Evolutionary conservation across 2,888 invertebrate species (phyloP).

Genomic region (Xestia xanthographa): DNA sequence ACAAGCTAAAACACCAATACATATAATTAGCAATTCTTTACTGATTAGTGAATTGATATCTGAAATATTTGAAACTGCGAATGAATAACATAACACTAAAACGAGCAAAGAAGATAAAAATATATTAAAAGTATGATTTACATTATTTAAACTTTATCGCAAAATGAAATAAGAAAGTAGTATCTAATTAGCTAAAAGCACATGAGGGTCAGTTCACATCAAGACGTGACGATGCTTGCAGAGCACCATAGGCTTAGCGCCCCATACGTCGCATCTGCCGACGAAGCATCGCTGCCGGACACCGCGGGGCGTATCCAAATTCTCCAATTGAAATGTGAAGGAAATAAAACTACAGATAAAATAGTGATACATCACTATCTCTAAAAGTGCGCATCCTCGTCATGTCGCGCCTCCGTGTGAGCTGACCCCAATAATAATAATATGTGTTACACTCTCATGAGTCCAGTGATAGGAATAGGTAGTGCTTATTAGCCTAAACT

Average conservation of each 20-base stretch:
- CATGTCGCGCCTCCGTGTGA: neutral
- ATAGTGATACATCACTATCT: neutral
- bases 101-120: neutral
- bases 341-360: neutral
- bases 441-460: neutral
- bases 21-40: conserved; percentile 3
- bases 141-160: neutral
- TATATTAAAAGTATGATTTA: conserved; percentile 10
- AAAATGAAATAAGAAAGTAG: conserved; percentile 10
- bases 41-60: too few relatives aligned
- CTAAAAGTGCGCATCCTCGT: neutral
- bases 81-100: too few relatives aligned
- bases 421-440: neutral
- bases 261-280: neutral
- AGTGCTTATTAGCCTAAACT: too few relatives aligned
- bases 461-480: too few relatives aligned
- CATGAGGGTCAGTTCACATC: neutral
- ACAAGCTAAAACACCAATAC: conserved; percentile 41
- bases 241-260: neutral
- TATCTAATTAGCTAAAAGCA: conserved; percentile 18
- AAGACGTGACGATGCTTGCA: neutral
- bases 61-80: neutral
- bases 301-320: neutral
- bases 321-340: neutral
- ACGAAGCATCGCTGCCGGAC: neutral